These are phyloP conservation scores for Perizoma affinitatum DNA, from an alignment of 2,888 invertebrate genomes.

Conservation along the genomic window DNA sequence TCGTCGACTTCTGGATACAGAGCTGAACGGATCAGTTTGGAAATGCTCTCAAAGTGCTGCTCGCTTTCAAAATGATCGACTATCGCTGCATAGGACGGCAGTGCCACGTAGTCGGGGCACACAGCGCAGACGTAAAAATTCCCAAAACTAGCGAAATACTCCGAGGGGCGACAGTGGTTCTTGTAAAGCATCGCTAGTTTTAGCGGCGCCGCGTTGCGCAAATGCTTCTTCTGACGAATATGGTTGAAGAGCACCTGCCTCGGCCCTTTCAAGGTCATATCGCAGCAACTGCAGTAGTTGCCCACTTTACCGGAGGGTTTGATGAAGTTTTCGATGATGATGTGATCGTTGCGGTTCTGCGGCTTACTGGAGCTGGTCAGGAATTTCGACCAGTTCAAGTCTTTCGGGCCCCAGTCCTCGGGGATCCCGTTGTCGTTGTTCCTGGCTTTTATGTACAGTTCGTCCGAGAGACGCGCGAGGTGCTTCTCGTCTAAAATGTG, in stretches of 20 bases:
- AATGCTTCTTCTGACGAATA: constrained; percentile 77
- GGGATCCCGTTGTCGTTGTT: constrained; percentile 64
- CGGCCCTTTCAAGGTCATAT: constrained; percentile 75
- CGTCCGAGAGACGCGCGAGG: constrained; percentile 70
- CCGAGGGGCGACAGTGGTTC: constrained; percentile 71
- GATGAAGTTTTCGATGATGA: constrained; percentile 77
- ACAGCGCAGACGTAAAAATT: constrained; percentile 73
- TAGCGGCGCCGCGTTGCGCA: constrained; percentile 73
- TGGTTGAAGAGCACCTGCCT: constrained; percentile 77
- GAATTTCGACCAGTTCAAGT: constrained; percentile 76
- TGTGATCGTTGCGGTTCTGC: constrained; percentile 68
- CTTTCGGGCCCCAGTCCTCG: constrained; percentile 78
- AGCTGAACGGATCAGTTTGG: constrained; percentile 64
- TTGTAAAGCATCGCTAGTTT: constrained; percentile 69
- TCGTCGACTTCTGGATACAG: constrained; percentile 57
- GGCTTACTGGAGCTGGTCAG: constrained; percentile 75
- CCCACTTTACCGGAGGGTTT: constrained; percentile 74
- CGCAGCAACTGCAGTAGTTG: constrained; percentile 74
- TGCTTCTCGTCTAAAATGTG: constrained; percentile 76
- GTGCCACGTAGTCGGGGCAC: constrained; percentile 65
- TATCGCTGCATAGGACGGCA: constrained; percentile 74
- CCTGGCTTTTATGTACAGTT: constrained; percentile 64
- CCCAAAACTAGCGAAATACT: constrained; percentile 77
- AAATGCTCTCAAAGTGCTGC: constrained; percentile 64
- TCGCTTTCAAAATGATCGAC: constrained; percentile 73